Evolutionary conservation across 2,113 vertebrate species (phyloP).

Genomic region (Pandion haliaetus): DNA sequence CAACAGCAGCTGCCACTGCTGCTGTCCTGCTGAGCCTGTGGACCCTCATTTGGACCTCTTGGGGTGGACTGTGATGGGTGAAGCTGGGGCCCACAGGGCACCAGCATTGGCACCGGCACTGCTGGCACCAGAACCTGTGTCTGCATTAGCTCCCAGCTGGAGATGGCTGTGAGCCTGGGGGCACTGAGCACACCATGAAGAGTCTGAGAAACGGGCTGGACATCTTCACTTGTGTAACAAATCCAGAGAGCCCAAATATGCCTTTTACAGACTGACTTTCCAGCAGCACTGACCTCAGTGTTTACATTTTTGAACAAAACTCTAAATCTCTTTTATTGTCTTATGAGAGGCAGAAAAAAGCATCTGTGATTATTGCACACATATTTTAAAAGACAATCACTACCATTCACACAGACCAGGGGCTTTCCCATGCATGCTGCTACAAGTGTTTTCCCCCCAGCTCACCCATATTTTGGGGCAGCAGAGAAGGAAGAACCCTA

Average conservation of each 20-base stretch:
- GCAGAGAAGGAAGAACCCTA: neutral
- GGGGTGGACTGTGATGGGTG: fast-evolving
- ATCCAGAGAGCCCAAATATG: neutral
- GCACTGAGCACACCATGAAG: neutral
- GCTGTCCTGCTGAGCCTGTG: neutral
- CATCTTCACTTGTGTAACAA: neutral
- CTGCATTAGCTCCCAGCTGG: too few species aligned
- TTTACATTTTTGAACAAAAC: neutral
- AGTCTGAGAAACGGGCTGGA: neutral
- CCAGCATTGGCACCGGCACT: too few species aligned
- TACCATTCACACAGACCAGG: neutral
- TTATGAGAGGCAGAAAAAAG: neutral
- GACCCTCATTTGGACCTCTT: neutral
- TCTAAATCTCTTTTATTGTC: neutral
- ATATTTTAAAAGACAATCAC: neutral
- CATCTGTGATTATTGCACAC: neutral
- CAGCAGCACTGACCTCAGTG: neutral
- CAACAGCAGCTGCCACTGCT: neutral
- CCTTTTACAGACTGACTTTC: neutral
- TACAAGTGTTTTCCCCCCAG: neutral
- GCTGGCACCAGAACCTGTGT: neutral
- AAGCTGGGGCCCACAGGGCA: neutral
- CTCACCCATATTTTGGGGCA: neutral
- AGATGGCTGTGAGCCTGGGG: neutral
- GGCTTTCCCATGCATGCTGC: neutral